phyloP scores from a whole-genome alignment of 2,888 invertebrate species.

The Cantharis flavilabris region DNA sequence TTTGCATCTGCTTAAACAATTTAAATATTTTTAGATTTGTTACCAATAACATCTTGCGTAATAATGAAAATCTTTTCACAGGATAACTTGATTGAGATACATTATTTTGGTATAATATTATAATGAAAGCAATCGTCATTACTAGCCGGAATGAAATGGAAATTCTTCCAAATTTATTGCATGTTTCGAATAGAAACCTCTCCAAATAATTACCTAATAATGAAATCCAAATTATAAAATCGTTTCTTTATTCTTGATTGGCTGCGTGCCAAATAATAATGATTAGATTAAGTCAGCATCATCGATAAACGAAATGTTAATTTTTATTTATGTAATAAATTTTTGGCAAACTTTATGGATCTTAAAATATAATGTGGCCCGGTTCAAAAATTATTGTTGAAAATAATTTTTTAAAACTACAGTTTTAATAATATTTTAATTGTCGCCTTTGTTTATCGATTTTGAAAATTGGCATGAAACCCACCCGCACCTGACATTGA shows the following conservation, averaged over 20 bases:
- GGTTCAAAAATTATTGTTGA: slow-evolving; percentile 24
- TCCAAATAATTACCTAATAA: not conserved
- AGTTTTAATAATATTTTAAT: not conserved
- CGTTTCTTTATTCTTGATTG: not conserved
- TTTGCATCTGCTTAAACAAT: not conserved
- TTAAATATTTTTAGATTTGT: not conserved
- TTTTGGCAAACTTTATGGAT: slow-evolving; percentile 19
- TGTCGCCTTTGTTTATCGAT: not conserved
- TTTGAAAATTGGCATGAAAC: not conserved
- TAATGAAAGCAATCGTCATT: no score
- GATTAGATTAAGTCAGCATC: not conserved
- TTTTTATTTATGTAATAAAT: slow-evolving; percentile 13
- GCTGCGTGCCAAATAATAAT: not conserved
- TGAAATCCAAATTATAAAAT: not conserved
- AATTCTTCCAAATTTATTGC: not conserved
- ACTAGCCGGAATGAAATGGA: not conserved
- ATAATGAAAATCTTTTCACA: not conserved
- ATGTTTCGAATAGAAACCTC: not conserved
- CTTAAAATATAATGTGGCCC: slow-evolving; percentile 25
- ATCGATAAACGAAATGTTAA: slow-evolving; percentile 6
- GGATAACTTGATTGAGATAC: not conserved
- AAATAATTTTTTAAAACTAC: slow-evolving; percentile 9
- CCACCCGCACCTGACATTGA: not conserved
- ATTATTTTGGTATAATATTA: not conserved
- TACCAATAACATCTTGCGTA: not conserved